These are phyloP conservation scores for Harmothoe impar DNA, from an alignment of 2,888 invertebrate genomes.

Conservation along the genomic window DNA sequence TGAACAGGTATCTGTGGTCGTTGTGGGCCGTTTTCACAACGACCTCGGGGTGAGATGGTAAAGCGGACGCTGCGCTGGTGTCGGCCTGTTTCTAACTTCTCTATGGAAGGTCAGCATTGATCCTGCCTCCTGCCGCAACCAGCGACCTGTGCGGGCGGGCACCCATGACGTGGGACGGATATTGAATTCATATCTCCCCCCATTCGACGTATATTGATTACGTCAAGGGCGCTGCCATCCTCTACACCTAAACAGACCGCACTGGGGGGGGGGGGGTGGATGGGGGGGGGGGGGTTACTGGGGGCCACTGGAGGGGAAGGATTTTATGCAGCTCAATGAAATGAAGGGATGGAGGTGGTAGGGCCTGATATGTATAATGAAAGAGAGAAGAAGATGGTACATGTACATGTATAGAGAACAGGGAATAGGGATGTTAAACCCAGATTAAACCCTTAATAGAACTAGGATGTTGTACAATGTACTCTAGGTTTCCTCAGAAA, in stretches of 20 bases:
- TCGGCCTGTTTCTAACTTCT: background rate
- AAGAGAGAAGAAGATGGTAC: no score
- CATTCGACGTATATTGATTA: slow-evolving; percentile 36
- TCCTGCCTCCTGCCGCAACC: background rate
- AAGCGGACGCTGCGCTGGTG: no score
- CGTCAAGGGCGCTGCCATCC: slow-evolving; percentile 33
- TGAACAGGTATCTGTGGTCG: no score
- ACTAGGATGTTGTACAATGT: no score
- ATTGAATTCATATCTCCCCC: slow-evolving; percentile 52
- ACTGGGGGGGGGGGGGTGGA: background rate
- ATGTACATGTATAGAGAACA: no score
- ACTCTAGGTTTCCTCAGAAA: no score
- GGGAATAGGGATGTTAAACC: no score
- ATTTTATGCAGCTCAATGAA: background rate
- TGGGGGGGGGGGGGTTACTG: background rate
- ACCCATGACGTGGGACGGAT: background rate
- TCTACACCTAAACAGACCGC: background rate
- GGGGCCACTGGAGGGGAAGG: background rate
- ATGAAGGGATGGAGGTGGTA: background rate
- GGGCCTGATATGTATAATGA: background rate
- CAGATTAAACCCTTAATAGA: no score
- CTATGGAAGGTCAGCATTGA: background rate
- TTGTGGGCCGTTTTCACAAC: no score
- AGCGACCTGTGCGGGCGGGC: background rate
- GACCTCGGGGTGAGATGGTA: no score